Conservation (phyloP, 2,797 vertebrate species). For the Adelosebastes latens region DNA sequence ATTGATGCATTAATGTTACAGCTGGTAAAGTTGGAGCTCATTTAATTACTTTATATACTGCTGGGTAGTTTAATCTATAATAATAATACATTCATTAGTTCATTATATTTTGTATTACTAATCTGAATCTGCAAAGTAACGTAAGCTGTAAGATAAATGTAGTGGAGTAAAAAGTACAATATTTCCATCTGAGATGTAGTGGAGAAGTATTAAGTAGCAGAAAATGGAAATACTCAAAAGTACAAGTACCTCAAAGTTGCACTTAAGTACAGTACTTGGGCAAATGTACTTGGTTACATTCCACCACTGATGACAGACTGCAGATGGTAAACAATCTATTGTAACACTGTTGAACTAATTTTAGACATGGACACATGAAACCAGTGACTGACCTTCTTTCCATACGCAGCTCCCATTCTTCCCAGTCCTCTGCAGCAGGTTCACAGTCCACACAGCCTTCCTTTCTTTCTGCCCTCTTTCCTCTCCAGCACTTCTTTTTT, state of each 20-base stretch:
- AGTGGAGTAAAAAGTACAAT: background rate
- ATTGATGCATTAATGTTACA: background rate
- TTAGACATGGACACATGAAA: background rate
- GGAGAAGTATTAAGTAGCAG: background rate
- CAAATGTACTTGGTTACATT: background rate
- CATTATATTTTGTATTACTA: background rate
- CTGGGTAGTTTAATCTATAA: background rate
- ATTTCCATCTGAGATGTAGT: background rate
- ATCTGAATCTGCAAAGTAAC: background rate
- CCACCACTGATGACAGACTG: background rate
- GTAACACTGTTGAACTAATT: background rate
- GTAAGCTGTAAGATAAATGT: background rate
- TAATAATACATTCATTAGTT: background rate
- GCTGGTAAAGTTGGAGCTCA: background rate
- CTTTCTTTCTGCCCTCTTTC: background rate
- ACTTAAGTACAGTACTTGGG: background rate
- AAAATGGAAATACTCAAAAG: background rate
- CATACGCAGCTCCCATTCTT: conserved; percentile 4
- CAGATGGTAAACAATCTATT: background rate
- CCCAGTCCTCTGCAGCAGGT: conserved; percentile 4
- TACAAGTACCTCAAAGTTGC: background rate
- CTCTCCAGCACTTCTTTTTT: conserved; percentile 1
- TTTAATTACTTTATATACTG: background rate
- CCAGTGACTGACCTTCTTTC: background rate
- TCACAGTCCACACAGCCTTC: background rate